Base-by-base conservation (phyloP, 2,888 invertebrate species). In the Listrodromus nycthemerus region DNA sequence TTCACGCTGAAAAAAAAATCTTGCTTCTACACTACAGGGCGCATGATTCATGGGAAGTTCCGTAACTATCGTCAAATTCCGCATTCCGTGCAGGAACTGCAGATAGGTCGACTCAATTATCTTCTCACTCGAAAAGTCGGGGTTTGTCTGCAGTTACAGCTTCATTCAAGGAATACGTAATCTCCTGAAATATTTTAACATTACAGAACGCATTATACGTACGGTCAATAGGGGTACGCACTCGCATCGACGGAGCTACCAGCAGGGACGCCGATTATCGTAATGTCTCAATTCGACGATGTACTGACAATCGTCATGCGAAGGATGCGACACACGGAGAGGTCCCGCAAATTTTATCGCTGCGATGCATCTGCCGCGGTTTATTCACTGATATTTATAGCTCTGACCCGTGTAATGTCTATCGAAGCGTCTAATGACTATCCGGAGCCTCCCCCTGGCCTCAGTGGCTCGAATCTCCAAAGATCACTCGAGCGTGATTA, bases 401-500 rank as follows among this genome's bases (percentile, higher is more conserved):
- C 74, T 61, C 58, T 81, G 81, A 84, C 75, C 81, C 69, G 65
- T 55, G 81, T 77, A 80, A 83, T 83, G 71, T 84, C 81, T 58
- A 79, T 81, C 78, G 84, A 77, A 79, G 78, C 84, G 81, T 81
- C 81, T 84, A 84, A 84, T 78, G 81, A 84, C 74, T 50, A 76
- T 73, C 71, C 48, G 74, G 69, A 74, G 27, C 63, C 76, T 61
- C 80, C 66, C 76, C 45, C 33, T 45, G 61, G 30, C 66, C 19
- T 41, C 80, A 58, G 33, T 74, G 24, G 19, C 50, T 78, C 70
- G 79, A 81, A 84, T 82, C 79, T 50, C 61, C 71, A 37, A 77
- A 63, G 75, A 73, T 74, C 82, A 86, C 84, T 85, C 82, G 76
- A 77, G 77, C 79, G 78, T 87, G 85, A 85, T 86, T 83, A 84